phyloP scores from a whole-genome alignment of 2,113 vertebrate genomes.

The Trogon surrucura region DNA sequence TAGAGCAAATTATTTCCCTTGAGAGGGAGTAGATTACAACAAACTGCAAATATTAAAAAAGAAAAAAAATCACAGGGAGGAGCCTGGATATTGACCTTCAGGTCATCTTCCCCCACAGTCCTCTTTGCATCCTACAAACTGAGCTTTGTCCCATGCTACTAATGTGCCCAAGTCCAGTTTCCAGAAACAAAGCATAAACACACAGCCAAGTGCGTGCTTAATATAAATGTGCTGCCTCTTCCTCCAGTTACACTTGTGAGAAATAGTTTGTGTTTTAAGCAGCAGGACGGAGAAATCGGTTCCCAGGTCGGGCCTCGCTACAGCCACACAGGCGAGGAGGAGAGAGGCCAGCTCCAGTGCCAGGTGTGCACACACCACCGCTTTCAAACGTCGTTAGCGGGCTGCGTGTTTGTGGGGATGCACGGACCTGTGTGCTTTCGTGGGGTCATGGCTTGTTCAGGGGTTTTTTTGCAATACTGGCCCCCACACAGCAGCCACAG shows the following conservation, averaged over 20 bases:
- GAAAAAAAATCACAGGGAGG: conserved; percentile 23
- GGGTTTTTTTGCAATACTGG: background rate
- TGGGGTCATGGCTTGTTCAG: background rate
- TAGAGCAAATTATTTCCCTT: conserved; percentile 6
- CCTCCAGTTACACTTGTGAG: background rate
- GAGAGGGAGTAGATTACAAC: conserved; percentile 24
- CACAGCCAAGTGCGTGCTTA: background rate
- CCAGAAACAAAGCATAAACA: conserved; percentile 46
- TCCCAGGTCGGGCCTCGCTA: background rate
- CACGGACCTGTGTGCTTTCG: background rate
- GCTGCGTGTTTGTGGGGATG: rapidly evolving
- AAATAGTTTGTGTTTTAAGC: background rate
- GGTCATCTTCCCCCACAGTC: conserved; percentile 31
- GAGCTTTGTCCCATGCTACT: conserved; percentile 37
- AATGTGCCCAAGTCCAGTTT: background rate
- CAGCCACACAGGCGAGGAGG: background rate
- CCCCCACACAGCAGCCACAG: background rate
- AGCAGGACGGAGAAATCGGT: background rate
- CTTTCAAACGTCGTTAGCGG: rapidly evolving
- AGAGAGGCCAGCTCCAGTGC: background rate
- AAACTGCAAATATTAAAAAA: conserved; percentile 17
- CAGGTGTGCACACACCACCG: rapidly evolving
- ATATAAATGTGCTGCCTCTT: conserved; percentile 19
- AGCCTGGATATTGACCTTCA: background rate
- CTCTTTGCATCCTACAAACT: background rate